Evolutionary conservation across 1,140 invertebrate genomes (phyloP), one percentile per base, ranked within the genome.

Genomic region (Diplogasteroides magnus): DNA sequence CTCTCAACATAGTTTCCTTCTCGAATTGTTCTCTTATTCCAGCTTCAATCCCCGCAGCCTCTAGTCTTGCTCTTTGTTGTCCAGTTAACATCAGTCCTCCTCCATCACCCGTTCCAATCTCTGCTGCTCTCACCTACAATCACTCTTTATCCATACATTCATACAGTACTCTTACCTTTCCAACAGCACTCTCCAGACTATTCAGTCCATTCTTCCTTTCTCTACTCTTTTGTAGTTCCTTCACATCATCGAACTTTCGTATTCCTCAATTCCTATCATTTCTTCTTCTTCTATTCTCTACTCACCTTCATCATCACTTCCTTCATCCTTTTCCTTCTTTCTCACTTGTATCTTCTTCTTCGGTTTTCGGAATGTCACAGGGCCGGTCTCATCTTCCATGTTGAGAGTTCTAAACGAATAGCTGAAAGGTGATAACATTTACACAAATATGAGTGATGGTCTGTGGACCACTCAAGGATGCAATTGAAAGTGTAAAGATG

Each of bases 11-110:
- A 27, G 78, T 80, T 55, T 81, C 79, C 29, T 82, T 82, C 61
- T 75, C 75, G 67, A 81, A 81, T 61, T 81, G 79, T 19, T 81
- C 78, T 60, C 81, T 79, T 37, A 81, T 83, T 29, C 76, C 81
- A 19, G 75, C 62, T 64, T 82, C 81, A 60, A 81, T 81, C 27
- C 79, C 76, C 2, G 69, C 75, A 6, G 80, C 80, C 37, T 69
- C 68, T 60, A 81, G 61, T 19, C 61, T 68, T 3, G 78, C 78
- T 56, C 79, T 79, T 66, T 76, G 68, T 14, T 77, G 67, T 15
- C 77, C 76, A 19, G 62, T 77, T 15, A 81, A 67, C 15, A 63
- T 23, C 64, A 72, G 66, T 37, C 48, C 57, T n/a, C 70, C 70
- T 31, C 80, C 80, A 29, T 75, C 73, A 27, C 61, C 60, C 64